Percentiles rank a stretch among this genome's conserved stretches.
These are phyloP conservation scores for Xerus inauris DNA, from an alignment of 2,113 vertebrate genomes.

Conservation along the genomic window DNA sequence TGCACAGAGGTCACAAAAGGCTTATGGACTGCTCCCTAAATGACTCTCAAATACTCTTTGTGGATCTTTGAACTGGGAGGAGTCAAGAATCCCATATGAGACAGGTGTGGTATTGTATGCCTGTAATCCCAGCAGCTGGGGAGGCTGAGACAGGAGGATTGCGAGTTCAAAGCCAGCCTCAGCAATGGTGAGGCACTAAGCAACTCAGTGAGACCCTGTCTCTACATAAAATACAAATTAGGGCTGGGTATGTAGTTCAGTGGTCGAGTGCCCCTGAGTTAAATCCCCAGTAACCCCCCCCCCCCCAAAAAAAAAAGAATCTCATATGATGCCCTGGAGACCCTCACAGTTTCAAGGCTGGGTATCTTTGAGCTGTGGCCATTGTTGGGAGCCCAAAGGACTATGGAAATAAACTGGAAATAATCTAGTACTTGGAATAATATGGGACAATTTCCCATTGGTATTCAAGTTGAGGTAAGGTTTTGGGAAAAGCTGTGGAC, in stretches of 20 bases:
- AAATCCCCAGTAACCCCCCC: no score
- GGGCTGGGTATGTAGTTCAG: no score
- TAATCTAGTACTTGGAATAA: not conserved
- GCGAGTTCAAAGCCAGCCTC: no score
- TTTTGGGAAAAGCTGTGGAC: not conserved
- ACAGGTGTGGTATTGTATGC: no score
- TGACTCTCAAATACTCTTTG: not conserved
- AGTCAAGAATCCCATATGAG: not conserved
- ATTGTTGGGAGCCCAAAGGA: not conserved
- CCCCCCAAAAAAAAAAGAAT: no score
- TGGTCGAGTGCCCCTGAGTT: no score
- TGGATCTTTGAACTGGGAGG: not conserved
- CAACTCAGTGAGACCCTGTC: no score
- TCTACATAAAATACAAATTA: no score
- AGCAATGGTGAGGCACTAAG: no score
- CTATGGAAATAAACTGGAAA: not conserved
- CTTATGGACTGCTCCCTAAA: not conserved
- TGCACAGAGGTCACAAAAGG: not conserved
- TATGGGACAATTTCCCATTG: not conserved
- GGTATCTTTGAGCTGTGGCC: not conserved
- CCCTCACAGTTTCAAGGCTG: not conserved
- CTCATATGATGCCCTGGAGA: not conserved
- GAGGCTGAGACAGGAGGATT: no score
- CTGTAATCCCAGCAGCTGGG: no score
- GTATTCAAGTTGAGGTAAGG: not conserved